These are phyloP conservation scores for Platalea minor DNA, from an alignment of 2,797 vertebrate genomes.

Conservation along the genomic window DNA sequence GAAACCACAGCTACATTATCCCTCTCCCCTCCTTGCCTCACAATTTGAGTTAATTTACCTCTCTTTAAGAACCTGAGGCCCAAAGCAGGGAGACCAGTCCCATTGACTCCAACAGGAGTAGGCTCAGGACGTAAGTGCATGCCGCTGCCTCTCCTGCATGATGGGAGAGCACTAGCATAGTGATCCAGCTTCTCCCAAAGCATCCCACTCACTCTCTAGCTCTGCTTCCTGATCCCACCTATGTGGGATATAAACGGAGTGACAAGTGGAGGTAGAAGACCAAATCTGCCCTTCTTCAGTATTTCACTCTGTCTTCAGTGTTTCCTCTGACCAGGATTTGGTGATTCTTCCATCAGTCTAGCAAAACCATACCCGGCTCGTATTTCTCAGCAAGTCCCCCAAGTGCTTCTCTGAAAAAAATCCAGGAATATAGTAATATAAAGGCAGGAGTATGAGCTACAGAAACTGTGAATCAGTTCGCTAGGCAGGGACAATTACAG, in stretches of 20 bases:
- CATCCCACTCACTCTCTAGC: not conserved
- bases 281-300: not conserved
- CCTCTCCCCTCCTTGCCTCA: not conserved
- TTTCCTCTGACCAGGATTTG: not conserved
- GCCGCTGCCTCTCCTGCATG: not conserved
- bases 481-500: not conserved
- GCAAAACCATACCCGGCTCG: not conserved
- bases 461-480: not conserved
- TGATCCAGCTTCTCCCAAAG: not conserved
- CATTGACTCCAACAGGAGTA: not conserved
- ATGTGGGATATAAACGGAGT: not conserved
- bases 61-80: not conserved
- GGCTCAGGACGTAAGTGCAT: rapidly evolving
- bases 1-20: not conserved
- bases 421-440: not conserved
- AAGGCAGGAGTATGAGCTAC: not conserved
- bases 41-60: not conserved
- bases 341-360: not conserved
- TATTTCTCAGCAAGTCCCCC: not conserved
- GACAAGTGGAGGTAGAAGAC: not conserved
- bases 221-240: not conserved
- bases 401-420: not conserved
- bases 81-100: not conserved
- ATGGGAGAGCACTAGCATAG: not conserved
- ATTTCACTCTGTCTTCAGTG: not conserved